Percentiles rank a stretch among this genome's conserved stretches.
These are phyloP conservation scores for Sceloporus tristichus DNA, from an alignment of 2,113 vertebrate species.

Conservation along the genomic window DNA sequence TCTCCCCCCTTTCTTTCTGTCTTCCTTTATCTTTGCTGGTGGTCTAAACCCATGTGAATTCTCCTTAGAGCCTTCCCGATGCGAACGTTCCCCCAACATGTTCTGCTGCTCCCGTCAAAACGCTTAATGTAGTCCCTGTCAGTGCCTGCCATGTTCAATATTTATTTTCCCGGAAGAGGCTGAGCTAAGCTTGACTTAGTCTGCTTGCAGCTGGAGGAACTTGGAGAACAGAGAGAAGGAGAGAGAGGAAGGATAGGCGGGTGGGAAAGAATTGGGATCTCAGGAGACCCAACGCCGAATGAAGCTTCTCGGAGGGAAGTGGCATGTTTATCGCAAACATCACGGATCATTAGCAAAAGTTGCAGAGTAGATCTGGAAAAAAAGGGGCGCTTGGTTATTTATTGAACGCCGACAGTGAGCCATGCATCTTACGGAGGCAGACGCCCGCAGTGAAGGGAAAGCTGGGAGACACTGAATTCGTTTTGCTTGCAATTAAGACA, in stretches of 20 bases:
- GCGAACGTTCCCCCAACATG: not conserved
- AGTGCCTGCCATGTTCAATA: not conserved
- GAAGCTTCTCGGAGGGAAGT: slow-evolving; percentile 23
- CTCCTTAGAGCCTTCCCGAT: not conserved
- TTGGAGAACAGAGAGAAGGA: not conserved
- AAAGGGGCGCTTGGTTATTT: slow-evolving; percentile 9
- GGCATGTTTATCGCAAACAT: slow-evolving; percentile 11
- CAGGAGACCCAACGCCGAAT: not conserved
- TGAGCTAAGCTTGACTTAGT: not conserved
- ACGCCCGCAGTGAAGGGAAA: slow-evolving; percentile 10
- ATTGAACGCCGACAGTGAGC: not conserved
- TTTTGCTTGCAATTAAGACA: not conserved
- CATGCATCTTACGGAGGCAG: not conserved
- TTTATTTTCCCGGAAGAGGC: slow-evolving; percentile 10
- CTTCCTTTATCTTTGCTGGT: not conserved
- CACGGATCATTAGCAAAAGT: slow-evolving; percentile 42
- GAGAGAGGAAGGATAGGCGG: too few species aligned
- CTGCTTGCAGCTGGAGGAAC: slow-evolving; percentile 17
- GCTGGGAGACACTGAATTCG: not conserved
- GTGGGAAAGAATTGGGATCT: not conserved
- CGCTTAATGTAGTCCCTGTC: not conserved
- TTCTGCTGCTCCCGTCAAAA: slow-evolving; percentile 35
- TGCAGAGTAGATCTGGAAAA: slow-evolving; percentile 6
- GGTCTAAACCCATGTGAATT: not conserved
- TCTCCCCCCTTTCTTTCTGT: not conserved